Percentiles rank a stretch among this genome's conserved stretches.
Evolutionary conservation across 2,113 vertebrate genomes (phyloP).

Genomic region (Sylvicapra grimmia): DNA sequence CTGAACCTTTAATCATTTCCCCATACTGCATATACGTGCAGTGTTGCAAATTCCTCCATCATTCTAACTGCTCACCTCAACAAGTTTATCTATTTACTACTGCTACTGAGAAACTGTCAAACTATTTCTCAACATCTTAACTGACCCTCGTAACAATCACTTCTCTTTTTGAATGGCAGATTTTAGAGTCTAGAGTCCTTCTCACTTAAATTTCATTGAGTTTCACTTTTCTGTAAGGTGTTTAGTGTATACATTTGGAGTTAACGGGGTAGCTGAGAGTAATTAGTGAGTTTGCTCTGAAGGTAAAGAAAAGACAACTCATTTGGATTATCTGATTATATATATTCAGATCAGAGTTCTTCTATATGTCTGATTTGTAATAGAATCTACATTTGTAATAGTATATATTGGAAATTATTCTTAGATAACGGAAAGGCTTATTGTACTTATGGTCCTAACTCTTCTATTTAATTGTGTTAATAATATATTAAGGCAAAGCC

Average conservation of each 20-base stretch:
- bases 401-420: neutral
- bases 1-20: neutral
- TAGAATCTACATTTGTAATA: neutral
- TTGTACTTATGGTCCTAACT: neutral
- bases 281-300: neutral
- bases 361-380: neutral
- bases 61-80: neutral
- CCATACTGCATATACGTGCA: neutral
- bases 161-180: neutral
- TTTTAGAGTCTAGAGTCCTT: neutral
- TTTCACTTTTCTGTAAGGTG: neutral
- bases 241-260: neutral
- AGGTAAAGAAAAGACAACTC: neutral
- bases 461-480: constrained; percentile 1
- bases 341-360: neutral
- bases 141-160: neutral
- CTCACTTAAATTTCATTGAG: neutral
- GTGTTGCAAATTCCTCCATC: neutral
- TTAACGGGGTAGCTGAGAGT: neutral
- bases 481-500: neutral
- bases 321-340: neutral
- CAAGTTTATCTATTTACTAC: neutral
- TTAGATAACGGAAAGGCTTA: neutral
- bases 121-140: neutral
- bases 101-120: neutral